phyloP scores from a whole-genome alignment of 1,140 invertebrate genomes.

The Dreissena rostriformis region DNA sequence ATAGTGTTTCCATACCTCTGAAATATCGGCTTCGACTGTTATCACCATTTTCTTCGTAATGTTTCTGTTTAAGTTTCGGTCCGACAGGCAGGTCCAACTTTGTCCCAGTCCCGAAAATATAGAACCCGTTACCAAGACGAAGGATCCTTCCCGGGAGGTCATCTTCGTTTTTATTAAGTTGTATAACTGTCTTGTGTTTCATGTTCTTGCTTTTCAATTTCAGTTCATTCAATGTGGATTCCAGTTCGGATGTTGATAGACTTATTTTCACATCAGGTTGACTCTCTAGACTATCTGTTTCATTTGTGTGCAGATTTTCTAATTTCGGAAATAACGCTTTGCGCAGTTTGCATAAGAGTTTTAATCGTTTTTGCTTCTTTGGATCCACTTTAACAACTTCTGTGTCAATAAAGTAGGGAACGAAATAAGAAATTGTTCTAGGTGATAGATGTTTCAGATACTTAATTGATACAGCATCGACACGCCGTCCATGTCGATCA shows the following conservation, averaged over 20 bases:
- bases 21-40: slow-evolving; percentile 17
- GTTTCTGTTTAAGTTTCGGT: slow-evolving; percentile 32
- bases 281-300: background rate
- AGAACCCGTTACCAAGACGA: slow-evolving; percentile 28
- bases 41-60: background rate
- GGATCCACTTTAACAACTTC: background rate
- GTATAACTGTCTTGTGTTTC: background rate
- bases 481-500: too few relatives aligned
- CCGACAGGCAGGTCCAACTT: slow-evolving; percentile 40
- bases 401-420: slow-evolving; percentile 15
- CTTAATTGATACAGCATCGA: too few relatives aligned
- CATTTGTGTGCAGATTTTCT: background rate
- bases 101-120: slow-evolving; percentile 37
- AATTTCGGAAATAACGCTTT: background rate
- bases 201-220: background rate
- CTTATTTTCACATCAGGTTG: background rate
- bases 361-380: background rate
- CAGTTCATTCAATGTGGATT: background rate
- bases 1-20: slow-evolving; percentile 18
- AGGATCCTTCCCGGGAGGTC: slow-evolving; percentile 18
- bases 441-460: background rate
- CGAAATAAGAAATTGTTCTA: slow-evolving; percentile 25
- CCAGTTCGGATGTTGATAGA: background rate
- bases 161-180: background rate
- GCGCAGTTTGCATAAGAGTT: background rate